phyloP scores from a whole-genome alignment of 2,113 vertebrate genomes.

The Amazona vittata region DNA sequence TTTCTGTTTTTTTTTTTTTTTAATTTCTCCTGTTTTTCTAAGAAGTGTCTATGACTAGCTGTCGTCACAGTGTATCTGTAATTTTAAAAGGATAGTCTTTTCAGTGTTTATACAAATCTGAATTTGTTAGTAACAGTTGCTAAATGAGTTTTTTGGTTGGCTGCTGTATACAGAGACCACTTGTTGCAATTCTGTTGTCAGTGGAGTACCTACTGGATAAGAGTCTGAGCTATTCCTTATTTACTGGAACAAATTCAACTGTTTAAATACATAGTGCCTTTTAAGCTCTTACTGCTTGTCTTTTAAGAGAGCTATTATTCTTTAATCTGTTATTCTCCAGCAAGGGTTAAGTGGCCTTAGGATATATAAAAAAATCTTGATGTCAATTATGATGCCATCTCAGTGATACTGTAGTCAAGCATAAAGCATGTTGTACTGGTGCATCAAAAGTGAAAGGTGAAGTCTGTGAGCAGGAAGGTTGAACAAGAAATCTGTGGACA shows the following conservation, averaged over 20 bases:
- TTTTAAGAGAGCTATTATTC: neutral
- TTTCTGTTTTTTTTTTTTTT: neutral
- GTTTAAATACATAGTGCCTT: neutral
- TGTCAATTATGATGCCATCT: neutral
- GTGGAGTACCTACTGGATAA: neutral
- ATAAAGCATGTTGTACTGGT: neutral
- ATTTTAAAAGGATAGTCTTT: neutral
- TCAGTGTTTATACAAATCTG: neutral
- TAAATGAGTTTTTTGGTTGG: neutral
- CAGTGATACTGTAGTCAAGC: neutral
- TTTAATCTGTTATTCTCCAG: neutral
- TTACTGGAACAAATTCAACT: neutral
- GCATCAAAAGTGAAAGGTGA: neutral
- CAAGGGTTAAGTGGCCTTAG: neutral
- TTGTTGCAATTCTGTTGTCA: neutral
- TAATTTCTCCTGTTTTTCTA: neutral
- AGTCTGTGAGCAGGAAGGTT: neutral
- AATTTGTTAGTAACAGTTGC: neutral
- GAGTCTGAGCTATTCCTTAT: neutral
- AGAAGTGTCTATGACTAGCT: neutral
- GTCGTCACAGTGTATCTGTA: neutral
- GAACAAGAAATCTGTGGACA: neutral
- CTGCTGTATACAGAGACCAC: neutral
- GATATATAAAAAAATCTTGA: neutral
- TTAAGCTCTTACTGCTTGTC: neutral